These are phyloP conservation scores for Notoglanidium macrostoma DNA, from an alignment of 2,797 vertebrate genomes.

Conservation along the genomic window DNA sequence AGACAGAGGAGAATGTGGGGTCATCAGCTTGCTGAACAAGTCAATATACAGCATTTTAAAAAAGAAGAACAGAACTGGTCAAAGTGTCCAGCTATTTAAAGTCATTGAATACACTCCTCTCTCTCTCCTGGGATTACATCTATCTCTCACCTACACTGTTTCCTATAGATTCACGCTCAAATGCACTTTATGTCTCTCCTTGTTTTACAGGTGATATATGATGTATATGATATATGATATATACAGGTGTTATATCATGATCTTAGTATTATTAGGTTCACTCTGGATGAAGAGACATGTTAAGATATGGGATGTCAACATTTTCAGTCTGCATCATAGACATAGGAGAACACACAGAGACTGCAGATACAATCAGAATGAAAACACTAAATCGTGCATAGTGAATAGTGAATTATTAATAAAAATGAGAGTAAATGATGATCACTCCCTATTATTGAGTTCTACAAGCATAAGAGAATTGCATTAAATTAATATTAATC, in stretches of 20 bases:
- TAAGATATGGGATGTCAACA: not conserved
- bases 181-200: not conserved
- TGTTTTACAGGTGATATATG: not conserved
- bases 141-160: not conserved
- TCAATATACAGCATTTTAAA: constrained; percentile 61
- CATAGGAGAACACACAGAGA: not conserved
- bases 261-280: not conserved
- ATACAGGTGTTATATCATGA: not conserved
- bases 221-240: too few species aligned
- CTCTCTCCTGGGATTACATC: not conserved
- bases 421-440: not conserved
- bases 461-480: not conserved
- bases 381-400: not conserved
- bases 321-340: not conserved
- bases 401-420: not conserved
- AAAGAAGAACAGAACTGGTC: constrained; percentile 20
- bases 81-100: constrained; percentile 20
- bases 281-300: not conserved
- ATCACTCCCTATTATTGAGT: not conserved
- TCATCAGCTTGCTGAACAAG: constrained; percentile 66
- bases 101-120: constrained; percentile 2
- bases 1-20: constrained; percentile 68
- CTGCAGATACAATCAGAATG: not conserved
- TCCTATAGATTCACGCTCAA: not conserved
- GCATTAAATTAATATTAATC: not conserved